A percentile compares a stretch with the other conserved stretches of the same genome.
Evolutionary conservation across 2,797 vertebrate species (phyloP).

Genomic region (Scolopax bukidnonensis): DNA sequence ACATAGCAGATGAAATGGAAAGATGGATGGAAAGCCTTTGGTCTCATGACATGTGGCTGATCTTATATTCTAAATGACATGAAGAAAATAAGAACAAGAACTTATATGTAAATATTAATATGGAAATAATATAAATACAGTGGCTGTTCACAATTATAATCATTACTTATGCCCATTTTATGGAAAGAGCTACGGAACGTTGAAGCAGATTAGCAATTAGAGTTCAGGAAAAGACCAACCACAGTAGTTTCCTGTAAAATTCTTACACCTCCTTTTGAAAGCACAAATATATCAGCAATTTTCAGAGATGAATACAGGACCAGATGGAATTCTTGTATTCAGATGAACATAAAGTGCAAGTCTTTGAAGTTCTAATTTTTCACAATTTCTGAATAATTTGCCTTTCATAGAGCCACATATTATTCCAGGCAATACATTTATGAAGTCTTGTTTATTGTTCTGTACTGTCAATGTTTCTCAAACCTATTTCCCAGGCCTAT

Average conservation of each 20-base stretch:
- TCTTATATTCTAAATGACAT: neutral
- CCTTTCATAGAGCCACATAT: neutral
- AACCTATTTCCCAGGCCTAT: neutral
- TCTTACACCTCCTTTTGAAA: slow-evolving; percentile 29
- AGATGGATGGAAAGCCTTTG: neutral
- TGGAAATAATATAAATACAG: neutral
- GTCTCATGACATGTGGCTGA: neutral
- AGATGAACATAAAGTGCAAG: neutral
- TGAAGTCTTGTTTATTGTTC: neutral
- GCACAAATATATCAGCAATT: neutral
- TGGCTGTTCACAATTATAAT: neutral
- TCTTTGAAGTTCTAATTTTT: neutral
- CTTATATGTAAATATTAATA: neutral
- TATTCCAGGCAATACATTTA: neutral
- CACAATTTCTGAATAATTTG: neutral
- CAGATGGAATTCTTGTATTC: slow-evolving; percentile 27
- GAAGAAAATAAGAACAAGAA: neutral
- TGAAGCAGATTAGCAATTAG: neutral
- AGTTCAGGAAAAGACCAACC: slow-evolving; percentile 22
- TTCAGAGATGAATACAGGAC: neutral
- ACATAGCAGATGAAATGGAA: neutral
- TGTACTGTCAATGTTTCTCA: neutral
- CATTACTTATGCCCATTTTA: neutral
- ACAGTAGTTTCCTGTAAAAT: slow-evolving; percentile 5
- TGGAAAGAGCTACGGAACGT: neutral